Percentiles rank a stretch among this genome's conserved stretches.
phyloP scores from a whole-genome alignment of 2,888 invertebrate species.

The Salticus scenicus region DNA sequence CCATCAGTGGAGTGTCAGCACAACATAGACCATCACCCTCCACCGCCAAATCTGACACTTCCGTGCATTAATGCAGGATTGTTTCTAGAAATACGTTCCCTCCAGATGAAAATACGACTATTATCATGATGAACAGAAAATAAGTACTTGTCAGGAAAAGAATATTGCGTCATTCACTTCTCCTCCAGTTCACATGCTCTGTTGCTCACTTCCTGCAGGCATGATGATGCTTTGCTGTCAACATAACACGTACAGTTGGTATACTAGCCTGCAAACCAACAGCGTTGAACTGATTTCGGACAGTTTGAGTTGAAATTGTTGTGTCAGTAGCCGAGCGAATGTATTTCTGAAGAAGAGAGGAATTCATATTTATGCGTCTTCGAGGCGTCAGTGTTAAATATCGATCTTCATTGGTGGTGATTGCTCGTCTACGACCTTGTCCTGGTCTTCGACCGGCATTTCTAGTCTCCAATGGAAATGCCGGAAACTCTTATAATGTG shows the following conservation, averaged over 20 bases:
- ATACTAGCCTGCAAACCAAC: background rate
- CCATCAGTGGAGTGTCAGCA: background rate
- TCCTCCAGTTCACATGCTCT: background rate
- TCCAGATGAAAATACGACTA: slow-evolving; percentile 16
- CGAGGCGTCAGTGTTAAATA: background rate
- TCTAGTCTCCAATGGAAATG: too few species aligned
- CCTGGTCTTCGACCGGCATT: background rate
- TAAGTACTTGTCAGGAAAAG: background rate
- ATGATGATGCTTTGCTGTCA: background rate
- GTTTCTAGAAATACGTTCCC: slow-evolving; percentile 1
- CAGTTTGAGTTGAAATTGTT: background rate
- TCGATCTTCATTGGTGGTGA: background rate
- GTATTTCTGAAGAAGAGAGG: slow-evolving; percentile 12
- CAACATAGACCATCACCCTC: background rate
- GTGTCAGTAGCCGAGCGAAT: slow-evolving; percentile 1
- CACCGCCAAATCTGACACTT: background rate
- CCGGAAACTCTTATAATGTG: too few species aligned
- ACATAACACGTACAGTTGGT: background rate
- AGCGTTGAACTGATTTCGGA: background rate
- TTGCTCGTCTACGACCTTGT: background rate
- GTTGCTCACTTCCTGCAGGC: background rate
- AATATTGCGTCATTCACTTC: slow-evolving; percentile 8
- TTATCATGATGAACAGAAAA: slow-evolving; percentile 11
- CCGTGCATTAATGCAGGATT: background rate
- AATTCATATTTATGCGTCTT: background rate